Evolutionary conservation across 2,888 invertebrate genomes (phyloP).

Genomic region (Furcula furcula): DNA sequence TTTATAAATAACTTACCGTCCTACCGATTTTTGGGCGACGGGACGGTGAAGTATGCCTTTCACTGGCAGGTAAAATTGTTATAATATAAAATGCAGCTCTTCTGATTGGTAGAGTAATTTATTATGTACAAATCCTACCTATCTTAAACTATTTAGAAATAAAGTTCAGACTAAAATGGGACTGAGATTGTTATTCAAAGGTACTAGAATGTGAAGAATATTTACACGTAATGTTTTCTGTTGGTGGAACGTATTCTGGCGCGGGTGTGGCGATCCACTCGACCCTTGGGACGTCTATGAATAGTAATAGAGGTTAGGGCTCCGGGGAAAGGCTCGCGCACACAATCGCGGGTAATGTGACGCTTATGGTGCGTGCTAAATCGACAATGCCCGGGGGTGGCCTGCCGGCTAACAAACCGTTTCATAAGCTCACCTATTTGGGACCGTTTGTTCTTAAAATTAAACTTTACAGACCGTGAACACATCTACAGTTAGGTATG

Average conservation of each 20-base stretch:
- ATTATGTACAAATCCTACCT: slow-evolving; percentile 22
- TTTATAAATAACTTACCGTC: slow-evolving; percentile 48
- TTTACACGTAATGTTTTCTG: slow-evolving; percentile 50
- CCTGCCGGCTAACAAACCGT: slow-evolving; percentile 56
- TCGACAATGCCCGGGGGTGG: slow-evolving; percentile 70
- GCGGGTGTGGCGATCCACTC: slow-evolving; percentile 45
- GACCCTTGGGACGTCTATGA: slow-evolving; percentile 64
- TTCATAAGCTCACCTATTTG: slow-evolving; percentile 57
- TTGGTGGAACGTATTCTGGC: slow-evolving; percentile 38
- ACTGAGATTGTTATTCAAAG: slow-evolving; percentile 46
- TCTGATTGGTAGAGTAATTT: slow-evolving; percentile 25
- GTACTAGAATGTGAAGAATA: slow-evolving; percentile 40
- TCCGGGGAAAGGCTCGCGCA: slow-evolving; percentile 43
- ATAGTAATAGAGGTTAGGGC: slow-evolving; percentile 72
- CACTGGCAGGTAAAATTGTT: slow-evolving; percentile 10
- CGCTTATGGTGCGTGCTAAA: slow-evolving; percentile 79
- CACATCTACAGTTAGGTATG: slow-evolving; percentile 14
- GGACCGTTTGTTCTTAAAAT: slow-evolving; percentile 55
- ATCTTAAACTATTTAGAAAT: slow-evolving; percentile 23
- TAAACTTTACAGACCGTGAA: slow-evolving; percentile 45
- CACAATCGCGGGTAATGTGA: slow-evolving; percentile 51
- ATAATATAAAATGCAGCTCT: slow-evolving; percentile 19
- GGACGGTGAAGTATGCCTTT: neutral
- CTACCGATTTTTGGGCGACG: slow-evolving; percentile 22
- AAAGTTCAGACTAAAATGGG: slow-evolving; percentile 15